Evolutionary conservation across 2,113 vertebrate species (phyloP).

Genomic region (Bagarius yarrelli): DNA sequence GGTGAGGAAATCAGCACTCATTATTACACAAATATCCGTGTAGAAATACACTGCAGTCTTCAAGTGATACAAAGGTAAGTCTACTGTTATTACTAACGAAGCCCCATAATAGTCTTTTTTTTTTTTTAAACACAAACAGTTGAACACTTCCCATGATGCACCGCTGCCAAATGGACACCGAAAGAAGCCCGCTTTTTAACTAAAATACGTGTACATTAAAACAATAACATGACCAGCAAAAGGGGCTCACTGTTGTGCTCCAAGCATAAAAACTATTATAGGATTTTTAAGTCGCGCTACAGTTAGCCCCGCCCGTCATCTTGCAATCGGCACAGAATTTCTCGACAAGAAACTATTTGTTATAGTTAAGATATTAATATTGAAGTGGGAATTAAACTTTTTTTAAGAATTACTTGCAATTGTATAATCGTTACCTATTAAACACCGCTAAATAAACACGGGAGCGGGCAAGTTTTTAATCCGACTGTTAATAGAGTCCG

Average conservation of each 20-base stretch:
- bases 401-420: too few relatives aligned
- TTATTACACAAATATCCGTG: neutral
- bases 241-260: too few relatives aligned
- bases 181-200: neutral
- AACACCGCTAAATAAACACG: rapidly evolving
- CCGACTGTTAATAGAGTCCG: neutral
- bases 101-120: too few relatives aligned
- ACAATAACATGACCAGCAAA: too few relatives aligned
- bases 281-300: neutral
- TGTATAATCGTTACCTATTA: too few relatives aligned
- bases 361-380: neutral
- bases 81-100: too few relatives aligned
- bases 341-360: neutral
- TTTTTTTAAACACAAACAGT: neutral
- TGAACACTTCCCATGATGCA: neutral
- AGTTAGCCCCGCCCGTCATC: neutral
- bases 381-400: too few relatives aligned
- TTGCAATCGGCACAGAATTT: neutral
- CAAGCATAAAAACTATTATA: too few relatives aligned
- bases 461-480: neutral
- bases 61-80: neutral
- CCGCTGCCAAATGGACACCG: neutral
- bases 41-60: neutral
- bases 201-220: too few relatives aligned
- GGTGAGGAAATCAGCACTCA: neutral